Evolutionary conservation across 2,797 vertebrate genomes (phyloP).

Genomic region (Diceros bicornis): DNA sequence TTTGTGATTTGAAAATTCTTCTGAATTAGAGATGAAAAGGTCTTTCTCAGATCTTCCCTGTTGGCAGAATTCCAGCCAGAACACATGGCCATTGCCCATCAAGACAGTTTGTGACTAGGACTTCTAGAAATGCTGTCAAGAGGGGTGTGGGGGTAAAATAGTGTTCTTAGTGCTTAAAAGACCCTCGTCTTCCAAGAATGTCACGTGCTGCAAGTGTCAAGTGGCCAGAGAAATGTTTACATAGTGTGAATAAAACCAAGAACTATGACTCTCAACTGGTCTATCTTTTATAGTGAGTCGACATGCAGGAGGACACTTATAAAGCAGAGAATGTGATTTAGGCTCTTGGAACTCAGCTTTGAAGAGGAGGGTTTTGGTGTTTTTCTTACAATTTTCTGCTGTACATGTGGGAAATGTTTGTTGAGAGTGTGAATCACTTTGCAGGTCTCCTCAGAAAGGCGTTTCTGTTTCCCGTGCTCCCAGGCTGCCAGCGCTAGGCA

Average conservation of each 20-base stretch:
- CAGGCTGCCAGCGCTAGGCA: background rate
- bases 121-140: slow-evolving; percentile 8
- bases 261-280: background rate
- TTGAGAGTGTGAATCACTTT: slow-evolving; percentile 46
- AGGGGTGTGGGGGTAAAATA: background rate
- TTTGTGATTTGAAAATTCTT: slow-evolving; percentile 55
- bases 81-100: background rate
- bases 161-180: background rate
- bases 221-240: slow-evolving; percentile 1
- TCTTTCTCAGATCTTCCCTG: background rate
- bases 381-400: background rate
- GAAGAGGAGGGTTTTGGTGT: slow-evolving; percentile 1
- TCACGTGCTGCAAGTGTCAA: background rate
- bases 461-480: slow-evolving; percentile 11
- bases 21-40: slow-evolving; percentile 38
- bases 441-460: slow-evolving; percentile 45
- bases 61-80: slow-evolving; percentile 36
- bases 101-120: background rate
- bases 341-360: slow-evolving; percentile 18
- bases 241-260: background rate
- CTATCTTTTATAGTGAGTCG: background rate
- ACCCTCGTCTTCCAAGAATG: background rate
- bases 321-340: slow-evolving; percentile 22
- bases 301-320: background rate
- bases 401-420: slow-evolving; percentile 48